A percentile compares a stretch with the other conserved stretches of the same genome.
Evolutionary conservation across 2,113 vertebrate species (phyloP).

Genomic region (Girardinichthys multiradiatus): DNA sequence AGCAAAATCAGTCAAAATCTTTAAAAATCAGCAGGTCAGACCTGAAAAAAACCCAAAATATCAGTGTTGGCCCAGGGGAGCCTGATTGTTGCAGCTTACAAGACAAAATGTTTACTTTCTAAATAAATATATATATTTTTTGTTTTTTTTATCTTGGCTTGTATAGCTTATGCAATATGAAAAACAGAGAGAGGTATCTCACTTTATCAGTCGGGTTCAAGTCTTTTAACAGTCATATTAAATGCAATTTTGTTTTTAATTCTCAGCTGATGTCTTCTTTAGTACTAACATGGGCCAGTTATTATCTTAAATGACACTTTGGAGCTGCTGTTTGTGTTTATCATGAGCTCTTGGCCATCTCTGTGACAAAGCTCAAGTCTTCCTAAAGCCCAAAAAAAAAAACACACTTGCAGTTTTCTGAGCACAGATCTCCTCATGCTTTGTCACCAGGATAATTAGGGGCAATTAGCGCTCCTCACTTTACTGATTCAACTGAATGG

Average conservation of each 20-base stretch:
- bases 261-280: not conserved
- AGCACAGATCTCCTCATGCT: slow-evolving; percentile 36
- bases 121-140: too few relatives aligned
- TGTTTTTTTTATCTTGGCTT: not conserved
- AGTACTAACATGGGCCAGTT: not conserved
- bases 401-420: slow-evolving; percentile 7
- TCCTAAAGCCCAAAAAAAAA: slow-evolving; percentile 5
- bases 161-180: too few relatives aligned
- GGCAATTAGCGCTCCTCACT: slow-evolving; percentile 61
- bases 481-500: slow-evolving; percentile 47
- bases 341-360: too few relatives aligned
- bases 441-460: slow-evolving; percentile 68
- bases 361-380: not conserved
- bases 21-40: not conserved
- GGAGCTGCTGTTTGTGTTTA: not conserved
- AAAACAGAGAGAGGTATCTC: slow-evolving; percentile 24
- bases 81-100: too few relatives aligned
- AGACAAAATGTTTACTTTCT: too few relatives aligned
- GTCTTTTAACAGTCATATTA: not conserved
- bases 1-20: not conserved
- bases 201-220: slow-evolving; percentile 27
- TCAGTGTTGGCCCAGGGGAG: too few relatives aligned
- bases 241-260: not conserved
- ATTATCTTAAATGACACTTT: not conserved
- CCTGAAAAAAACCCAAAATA: too few relatives aligned